Evolutionary conservation across 2,797 vertebrate genomes (phyloP), one percentile per base, ranked within the genome.

Genomic region (Brachymystax lenok): DNA sequence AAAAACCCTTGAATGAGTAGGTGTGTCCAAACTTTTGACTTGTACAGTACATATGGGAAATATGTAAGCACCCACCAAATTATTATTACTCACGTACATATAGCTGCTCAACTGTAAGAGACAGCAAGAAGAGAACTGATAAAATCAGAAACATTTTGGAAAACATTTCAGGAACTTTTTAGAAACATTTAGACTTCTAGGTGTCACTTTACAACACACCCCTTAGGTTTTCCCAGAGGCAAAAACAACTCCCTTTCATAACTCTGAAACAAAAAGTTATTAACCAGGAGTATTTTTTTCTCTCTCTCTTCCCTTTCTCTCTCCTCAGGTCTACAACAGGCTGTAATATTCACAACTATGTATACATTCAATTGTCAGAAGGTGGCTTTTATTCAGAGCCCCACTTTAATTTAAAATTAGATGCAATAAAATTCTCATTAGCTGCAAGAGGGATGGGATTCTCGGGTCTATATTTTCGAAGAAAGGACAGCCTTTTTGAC

Each of bases 361-460:
- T 96, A 96, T 98, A 96, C 97, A 98, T 97, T 96, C 94, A 96
- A 96, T 96, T 96, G 96, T 97, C 96, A 96, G 94, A 95, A 85
- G 72, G 93, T 94, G 91, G 94, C 89, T 95, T 95, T 96, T 96
- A 94, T 94, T 96, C 95, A 89, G 90, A 94, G 94, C 93, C 86
- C 93, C 92, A 93, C 94, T 96, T 94, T 94, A 96, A 95, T 96
- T 94, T 95, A 95, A 95, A 96, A 96, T 96, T 96, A 96, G 94
- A 96, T 93, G 94, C 95, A 96, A 94, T 96, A 96, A 96, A 96
- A 96, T 96, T 96, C 95, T 93, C 96, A 96, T 97, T 96, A 95
- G 94, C 93, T 95, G 91, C 88, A 92, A 95, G 92, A 96, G 93
- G 94, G 95, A 95, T 94, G 91, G 92, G 95, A 94, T 93, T 95